phyloP scores from a whole-genome alignment of 1,140 invertebrate genomes.

The Trichomalopsis sarcophagae region DNA sequence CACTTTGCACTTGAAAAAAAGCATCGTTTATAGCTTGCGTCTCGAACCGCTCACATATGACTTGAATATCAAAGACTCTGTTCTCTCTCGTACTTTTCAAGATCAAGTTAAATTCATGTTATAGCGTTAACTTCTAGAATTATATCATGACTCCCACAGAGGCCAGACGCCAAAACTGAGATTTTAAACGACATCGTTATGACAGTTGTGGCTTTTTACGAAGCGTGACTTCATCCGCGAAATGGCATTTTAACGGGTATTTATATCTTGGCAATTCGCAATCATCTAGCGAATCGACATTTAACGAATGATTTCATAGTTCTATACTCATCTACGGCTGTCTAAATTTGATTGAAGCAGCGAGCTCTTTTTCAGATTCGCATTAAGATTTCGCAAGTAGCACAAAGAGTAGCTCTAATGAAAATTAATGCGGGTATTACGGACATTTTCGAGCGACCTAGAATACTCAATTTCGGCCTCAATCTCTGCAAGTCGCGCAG shows the following conservation, averaged over 20 bases:
- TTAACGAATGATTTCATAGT: not conserved
- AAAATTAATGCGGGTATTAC: not conserved
- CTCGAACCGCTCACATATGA: not conserved
- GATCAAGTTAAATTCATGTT: not conserved
- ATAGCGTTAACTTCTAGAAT: not conserved
- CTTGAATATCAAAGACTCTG: not conserved
- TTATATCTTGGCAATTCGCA: constrained; percentile 21
- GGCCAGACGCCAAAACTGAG: not conserved
- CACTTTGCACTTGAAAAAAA: constrained; percentile 25
- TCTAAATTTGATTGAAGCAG: not conserved
- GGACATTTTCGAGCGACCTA: too few relatives aligned
- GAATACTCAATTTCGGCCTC: not conserved
- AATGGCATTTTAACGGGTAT: constrained; percentile 17
- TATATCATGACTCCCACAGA: not conserved
- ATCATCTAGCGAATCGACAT: not conserved
- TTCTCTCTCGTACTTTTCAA: not conserved
- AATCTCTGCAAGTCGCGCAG: not conserved
- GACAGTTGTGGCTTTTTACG: not conserved
- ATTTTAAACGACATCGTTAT: constrained; percentile 1
- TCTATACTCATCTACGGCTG: not conserved
- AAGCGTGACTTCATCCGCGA: not conserved
- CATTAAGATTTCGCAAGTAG: constrained; percentile 12
- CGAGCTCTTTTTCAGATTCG: not conserved
- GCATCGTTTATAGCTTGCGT: not conserved
- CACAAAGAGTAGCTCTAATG: not conserved